Evolutionary conservation across 2,888 invertebrate genomes (phyloP), one percentile per base, ranked within the genome.

Genomic region (Tyria jacobaeae): DNA sequence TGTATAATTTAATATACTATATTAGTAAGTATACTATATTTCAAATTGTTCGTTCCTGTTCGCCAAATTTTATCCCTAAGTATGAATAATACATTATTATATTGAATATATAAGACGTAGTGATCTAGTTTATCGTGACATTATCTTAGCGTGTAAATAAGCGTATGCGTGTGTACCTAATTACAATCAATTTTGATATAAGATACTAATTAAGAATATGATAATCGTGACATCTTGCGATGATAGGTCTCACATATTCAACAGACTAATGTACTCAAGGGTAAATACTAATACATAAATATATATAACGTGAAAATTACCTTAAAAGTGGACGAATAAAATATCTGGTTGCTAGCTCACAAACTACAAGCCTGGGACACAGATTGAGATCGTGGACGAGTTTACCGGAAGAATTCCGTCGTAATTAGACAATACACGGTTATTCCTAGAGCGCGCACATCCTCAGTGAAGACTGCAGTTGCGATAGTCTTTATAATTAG

Each of bases 401-500:
- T 80, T 80, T 81, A 81, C 86, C 87, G 90, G 89, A 89, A 89
- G 87, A 83, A 83, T 80, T 62, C 56, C 79, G 66, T 73, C 69
- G 74, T 67, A 76, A 17, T 44, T 44, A 44, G 80, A 89, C 90
- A 90, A 89, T 89, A 89, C 85, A 83, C 80, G 69, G 71, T 75
- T 82, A 72, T 79, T 76, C 71, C 69, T 71, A 73, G 72, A 55
- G 67, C 63, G 84, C 78, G 85, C 80, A 83, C 82, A 85, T 85
- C 87, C 84, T 85, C 80, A 73, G 58, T 57, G 24, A 10, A 51
- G 35, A 48, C 49, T 44, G 81, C 81, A 82, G 82, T 82, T 84
- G 82, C 80, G 83, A 86, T 85, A 83, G 83, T 82, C 86, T 82
- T 86, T 79, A 89, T 89, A 92, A 92, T 92, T 92, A 92, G 90